Base-by-base conservation (phyloP, 2,888 invertebrate species). In the Aspidapion aeneum region DNA sequence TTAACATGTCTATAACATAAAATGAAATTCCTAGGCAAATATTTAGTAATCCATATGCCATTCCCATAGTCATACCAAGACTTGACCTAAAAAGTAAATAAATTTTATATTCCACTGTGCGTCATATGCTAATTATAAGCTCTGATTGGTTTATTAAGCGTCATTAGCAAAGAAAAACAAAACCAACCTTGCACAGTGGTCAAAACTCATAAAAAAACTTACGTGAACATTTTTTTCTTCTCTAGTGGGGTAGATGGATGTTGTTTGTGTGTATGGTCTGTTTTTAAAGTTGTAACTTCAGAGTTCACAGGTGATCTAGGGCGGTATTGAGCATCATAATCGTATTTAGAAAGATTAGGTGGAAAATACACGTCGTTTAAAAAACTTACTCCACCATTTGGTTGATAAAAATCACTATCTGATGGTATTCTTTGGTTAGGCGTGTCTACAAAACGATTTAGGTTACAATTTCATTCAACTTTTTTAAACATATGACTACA, bases 1-100 rank as follows among this genome's bases (percentile, higher is more conserved):
- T 57, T 17, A 64, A 35, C 21, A n/a, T 61, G 56, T 66, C 66
- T 21, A 66, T 52, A 7, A 66, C 51, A 18, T 61, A 66, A 49
- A 66, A 60, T 19, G 64, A 63, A 50, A 66, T 57, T 64, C 66
- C 66, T 18, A 66, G n/a, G 16, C 63, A 64, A 18, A 66, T 55
- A 3, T 64, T 50, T 20, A 66, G 55, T 1, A 66, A 18, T 12
- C 64, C 66, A 18, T 66, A 64, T 2, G 63, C 64, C 2, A 58
- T 64, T 56, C 66, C 63, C 17, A 52, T 17, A 18, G 57, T 61
- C 2, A 54, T 60, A n/a, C 58, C 20, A 12, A 66, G 48, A 17
- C 58, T 63, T 35, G 64, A 62, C 18, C 66, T 66, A 50, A 56
- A 63, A 58, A 55, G n/a, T n/a, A n/a, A 52, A 18, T 9, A 52